phyloP scores from a whole-genome alignment of 2,888 invertebrate genomes.

The Anarsia innoxiella region DNA sequence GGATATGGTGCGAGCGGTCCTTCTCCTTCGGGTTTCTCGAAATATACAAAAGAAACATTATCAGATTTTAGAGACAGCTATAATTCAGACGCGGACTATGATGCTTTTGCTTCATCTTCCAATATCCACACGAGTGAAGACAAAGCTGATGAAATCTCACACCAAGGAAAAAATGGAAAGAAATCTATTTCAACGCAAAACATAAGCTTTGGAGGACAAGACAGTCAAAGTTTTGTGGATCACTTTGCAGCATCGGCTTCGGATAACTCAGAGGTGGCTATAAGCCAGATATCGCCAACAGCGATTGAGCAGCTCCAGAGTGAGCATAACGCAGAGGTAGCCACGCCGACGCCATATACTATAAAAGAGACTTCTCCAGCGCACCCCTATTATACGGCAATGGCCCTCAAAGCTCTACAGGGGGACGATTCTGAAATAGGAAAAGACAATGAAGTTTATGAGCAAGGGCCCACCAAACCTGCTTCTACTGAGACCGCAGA shows the following conservation, averaged over 20 bases:
- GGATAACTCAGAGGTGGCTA: slow-evolving; percentile 27
- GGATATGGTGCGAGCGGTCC: slow-evolving; percentile 26
- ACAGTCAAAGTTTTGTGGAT: slow-evolving; percentile 50
- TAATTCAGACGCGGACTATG: slow-evolving; percentile 50
- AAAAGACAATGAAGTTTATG: not conserved
- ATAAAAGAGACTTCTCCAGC: slow-evolving; percentile 50
- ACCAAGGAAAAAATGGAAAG: slow-evolving; percentile 42
- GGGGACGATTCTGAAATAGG: slow-evolving; percentile 40
- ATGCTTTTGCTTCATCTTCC: slow-evolving; percentile 52
- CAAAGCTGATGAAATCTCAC: slow-evolving; percentile 36
- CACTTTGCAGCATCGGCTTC: slow-evolving; percentile 40
- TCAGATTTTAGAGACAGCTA: slow-evolving; percentile 46
- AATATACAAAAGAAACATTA: slow-evolving; percentile 47
- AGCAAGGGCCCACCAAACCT: no score
- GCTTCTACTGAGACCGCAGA: no score
- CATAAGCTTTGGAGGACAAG: slow-evolving; percentile 56
- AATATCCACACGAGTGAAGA: slow-evolving; percentile 42
- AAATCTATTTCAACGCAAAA: slow-evolving; percentile 65
- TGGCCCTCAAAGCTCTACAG: slow-evolving; percentile 52
- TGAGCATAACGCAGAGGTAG: slow-evolving; percentile 32
- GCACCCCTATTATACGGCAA: slow-evolving; percentile 51
- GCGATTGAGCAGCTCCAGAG: slow-evolving; percentile 35
- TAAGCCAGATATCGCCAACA: slow-evolving; percentile 34
- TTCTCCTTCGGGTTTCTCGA: slow-evolving; percentile 31
- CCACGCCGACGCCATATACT: slow-evolving; percentile 41